Evolutionary conservation across 2,113 vertebrate genomes (phyloP).

Genomic region (Actinemys pallida): DNA sequence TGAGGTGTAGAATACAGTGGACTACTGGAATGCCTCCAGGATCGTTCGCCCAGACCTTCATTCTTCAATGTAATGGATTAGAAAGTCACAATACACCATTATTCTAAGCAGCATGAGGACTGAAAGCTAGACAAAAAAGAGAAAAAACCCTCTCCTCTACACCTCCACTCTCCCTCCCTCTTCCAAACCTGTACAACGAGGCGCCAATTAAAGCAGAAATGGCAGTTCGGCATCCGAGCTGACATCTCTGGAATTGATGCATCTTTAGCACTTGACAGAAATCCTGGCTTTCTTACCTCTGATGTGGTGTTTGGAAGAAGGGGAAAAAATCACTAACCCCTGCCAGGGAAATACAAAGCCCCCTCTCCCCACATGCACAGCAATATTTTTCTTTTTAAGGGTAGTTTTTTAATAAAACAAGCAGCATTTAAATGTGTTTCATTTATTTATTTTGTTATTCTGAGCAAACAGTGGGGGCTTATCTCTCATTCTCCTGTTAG

Average conservation of each 20-base stretch:
- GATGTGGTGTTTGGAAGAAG: background rate
- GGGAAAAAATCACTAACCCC: background rate
- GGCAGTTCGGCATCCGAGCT: slow-evolving; percentile 13
- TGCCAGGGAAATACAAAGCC: background rate
- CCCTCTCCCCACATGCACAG: background rate
- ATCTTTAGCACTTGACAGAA: slow-evolving; percentile 61
- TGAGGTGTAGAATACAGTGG: background rate
- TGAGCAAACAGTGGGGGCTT: background rate
- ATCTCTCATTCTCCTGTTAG: background rate
- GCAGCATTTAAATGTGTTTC: background rate
- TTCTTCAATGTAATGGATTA: background rate
- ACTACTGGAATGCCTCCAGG: background rate
- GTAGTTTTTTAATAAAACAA: background rate
- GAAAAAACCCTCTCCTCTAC: rapidly evolving
- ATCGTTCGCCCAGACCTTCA: background rate
- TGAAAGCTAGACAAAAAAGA: background rate
- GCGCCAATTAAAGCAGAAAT: slow-evolving; percentile 39
- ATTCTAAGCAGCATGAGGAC: background rate
- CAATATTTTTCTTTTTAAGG: background rate
- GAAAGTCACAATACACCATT: rapidly evolving
- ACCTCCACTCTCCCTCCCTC: background rate
- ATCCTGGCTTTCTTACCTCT: slow-evolving; percentile 31
- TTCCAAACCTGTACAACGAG: background rate
- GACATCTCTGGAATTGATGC: background rate
- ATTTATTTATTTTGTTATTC: background rate